phyloP scores from a whole-genome alignment of 2,113 vertebrate genomes.

The Pimephales promelas region DNA sequence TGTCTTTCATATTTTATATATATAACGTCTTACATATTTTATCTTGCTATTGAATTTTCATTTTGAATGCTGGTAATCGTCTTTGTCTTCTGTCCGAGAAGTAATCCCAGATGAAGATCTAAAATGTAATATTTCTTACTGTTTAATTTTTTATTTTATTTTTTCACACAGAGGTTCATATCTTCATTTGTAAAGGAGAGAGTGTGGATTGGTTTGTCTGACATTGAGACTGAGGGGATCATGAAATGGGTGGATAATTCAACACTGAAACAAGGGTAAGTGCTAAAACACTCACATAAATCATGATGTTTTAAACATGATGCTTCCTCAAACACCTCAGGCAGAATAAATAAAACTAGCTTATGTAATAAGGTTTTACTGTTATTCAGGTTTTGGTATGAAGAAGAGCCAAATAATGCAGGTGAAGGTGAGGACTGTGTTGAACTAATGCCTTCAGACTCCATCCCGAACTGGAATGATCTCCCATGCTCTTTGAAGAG shows the following conservation, averaged over 20 bases:
- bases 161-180: background rate
- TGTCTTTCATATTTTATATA: too few relatives aligned
- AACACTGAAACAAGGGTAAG: background rate
- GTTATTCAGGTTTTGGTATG: background rate
- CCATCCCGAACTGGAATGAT: background rate
- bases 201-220: background rate
- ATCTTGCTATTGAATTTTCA: too few relatives aligned
- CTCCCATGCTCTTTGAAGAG: background rate
- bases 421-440: background rate
- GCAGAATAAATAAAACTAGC: too few relatives aligned
- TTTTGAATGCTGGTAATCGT: background rate
- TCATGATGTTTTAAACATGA: too few relatives aligned
- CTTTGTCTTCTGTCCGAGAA: too few relatives aligned
- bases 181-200: background rate
- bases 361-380: too few relatives aligned
- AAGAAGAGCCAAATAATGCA: background rate
- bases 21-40: too few relatives aligned
- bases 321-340: too few relatives aligned
- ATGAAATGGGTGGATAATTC: background rate
- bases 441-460: background rate
- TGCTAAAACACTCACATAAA: background rate
- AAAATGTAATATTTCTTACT: too few relatives aligned
- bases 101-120: too few relatives aligned
- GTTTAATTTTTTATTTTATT: too few relatives aligned
- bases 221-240: too few relatives aligned